phyloP scores from a whole-genome alignment of 2,888 invertebrate species.

The Epirrhoe tristata region DNA sequence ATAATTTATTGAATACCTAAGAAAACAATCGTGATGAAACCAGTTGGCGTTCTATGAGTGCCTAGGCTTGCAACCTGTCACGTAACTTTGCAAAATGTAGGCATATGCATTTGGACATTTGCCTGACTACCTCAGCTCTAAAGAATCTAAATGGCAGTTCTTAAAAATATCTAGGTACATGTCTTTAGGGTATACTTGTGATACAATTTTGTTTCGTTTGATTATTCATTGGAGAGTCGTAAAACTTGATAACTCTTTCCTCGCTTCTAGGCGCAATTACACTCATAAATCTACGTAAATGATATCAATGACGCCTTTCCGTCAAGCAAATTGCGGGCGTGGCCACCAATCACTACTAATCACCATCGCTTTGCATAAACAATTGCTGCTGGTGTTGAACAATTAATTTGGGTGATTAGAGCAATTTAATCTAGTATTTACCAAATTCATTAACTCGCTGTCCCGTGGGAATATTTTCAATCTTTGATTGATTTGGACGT shows the following conservation, averaged over 20 bases:
- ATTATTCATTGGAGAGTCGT: background rate
- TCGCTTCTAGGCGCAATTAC: constrained; percentile 5
- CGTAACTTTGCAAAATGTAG: too few relatives aligned
- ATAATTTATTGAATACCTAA: too few relatives aligned
- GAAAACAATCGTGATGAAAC: too few relatives aligned
- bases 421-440: constrained; percentile 12
- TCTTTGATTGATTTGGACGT: too few relatives aligned
- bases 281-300: constrained; percentile 31
- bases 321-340: constrained; percentile 42
- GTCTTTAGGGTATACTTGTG: too few relatives aligned
- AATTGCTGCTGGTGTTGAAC: constrained; percentile 28
- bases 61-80: too few relatives aligned
- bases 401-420: constrained; percentile 22
- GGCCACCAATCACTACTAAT: constrained; percentile 38
- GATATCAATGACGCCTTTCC: constrained; percentile 36
- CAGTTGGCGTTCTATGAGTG: too few relatives aligned
- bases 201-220: background rate
- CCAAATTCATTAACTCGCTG: background rate
- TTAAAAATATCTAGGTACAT: too few relatives aligned
- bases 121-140: too few relatives aligned
- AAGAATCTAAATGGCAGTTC: too few relatives aligned
- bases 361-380: constrained; percentile 29
- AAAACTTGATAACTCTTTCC: background rate
- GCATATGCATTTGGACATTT: too few relatives aligned
- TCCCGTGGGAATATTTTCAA: background rate